Evolutionary conservation across 1,140 invertebrate species (phyloP).

Genomic region (Phocides pigmalion): DNA sequence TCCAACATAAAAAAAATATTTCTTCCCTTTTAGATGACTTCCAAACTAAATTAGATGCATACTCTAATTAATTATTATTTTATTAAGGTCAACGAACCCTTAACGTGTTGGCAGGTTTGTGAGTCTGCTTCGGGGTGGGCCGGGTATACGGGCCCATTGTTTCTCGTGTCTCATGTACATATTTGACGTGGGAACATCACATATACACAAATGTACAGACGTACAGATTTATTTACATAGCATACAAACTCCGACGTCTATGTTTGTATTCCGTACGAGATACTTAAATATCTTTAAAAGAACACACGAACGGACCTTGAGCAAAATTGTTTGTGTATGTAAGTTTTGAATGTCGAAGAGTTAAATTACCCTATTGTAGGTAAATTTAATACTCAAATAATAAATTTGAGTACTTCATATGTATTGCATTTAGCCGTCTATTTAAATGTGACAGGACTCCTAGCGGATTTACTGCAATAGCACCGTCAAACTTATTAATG

Average conservation of each 20-base stretch:
- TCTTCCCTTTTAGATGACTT: too few species aligned
- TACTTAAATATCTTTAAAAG: conserved; percentile 27
- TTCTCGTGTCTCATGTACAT: conserved; percentile 53
- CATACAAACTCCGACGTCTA: conserved; percentile 2
- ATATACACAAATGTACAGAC: conserved; percentile 37
- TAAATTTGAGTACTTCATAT: not conserved
- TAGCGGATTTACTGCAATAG: too few species aligned
- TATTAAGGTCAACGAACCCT: conserved; percentile 48
- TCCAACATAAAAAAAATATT: too few species aligned
- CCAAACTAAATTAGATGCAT: not conserved
- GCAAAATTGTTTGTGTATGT: conserved; percentile 16
- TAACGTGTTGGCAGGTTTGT: conserved; percentile 32
- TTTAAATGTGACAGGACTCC: too few species aligned
- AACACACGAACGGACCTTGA: conserved; percentile 18
- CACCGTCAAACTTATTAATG: too few species aligned
- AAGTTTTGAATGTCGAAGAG: not conserved
- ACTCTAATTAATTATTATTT: conserved; percentile 40
- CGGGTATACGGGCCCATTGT: conserved; percentile 73
- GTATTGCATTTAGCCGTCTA: too few species aligned
- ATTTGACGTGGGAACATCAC: conserved; percentile 61
- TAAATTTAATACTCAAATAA: conserved; percentile 7
- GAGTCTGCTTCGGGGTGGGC: conserved; percentile 63
- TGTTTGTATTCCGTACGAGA: conserved; percentile 25
- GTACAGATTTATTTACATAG: conserved; percentile 24
- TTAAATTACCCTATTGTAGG: conserved; percentile 26